Base-by-base conservation (phyloP, 2,797 vertebrate species). In the Phoxinus dragarum region DNA sequence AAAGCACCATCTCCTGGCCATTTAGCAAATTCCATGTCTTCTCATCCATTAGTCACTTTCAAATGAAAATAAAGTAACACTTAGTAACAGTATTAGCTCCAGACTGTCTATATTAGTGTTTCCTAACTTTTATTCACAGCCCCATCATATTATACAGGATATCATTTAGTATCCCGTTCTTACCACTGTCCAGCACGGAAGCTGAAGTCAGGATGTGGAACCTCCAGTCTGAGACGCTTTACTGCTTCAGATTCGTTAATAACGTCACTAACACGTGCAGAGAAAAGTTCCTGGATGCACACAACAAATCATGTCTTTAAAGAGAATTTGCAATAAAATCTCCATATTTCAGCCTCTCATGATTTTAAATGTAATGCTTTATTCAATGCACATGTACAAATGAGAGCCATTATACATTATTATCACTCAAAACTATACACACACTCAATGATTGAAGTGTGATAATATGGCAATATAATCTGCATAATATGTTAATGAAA, bases 121-220 rank as follows among this genome's bases (percentile, higher is more conserved):
- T 34, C 6, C 6, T 6, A 66, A 31, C 31, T 36, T 36, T 23
- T 11, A 36, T 52, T 12, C 31, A 23, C 47, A 36, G 10, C 31
- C 31, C 17, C 31, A 38, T 38, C 5, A 38, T 7, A 54, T 36
- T 36, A 38, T 23, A 54, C 49, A 38, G 3, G 10, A 54, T 38
- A 54, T 8, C 3, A 36, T 38, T 56, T 23, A 38, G 19, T 4
- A 38, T 10, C 36, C 12, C 23, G 7, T 54, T 71, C 97, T 97
- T 93, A 99, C 98, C 98, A 99, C 86, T 99, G 98, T 91, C 98
- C 98, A 12, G 98, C 98, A 93, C 96, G 98, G 92, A 99, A 99
- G 83, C 91, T 95, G 89, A 99, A 99, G 54, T 97, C 95, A 66
- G 95, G 95, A 86, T 96, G 94, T 5, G 90, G 56, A 0, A 99